These are phyloP conservation scores for Gallinago paraguaiae DNA, from an alignment of 2,113 vertebrate species.

Conservation along the genomic window DNA sequence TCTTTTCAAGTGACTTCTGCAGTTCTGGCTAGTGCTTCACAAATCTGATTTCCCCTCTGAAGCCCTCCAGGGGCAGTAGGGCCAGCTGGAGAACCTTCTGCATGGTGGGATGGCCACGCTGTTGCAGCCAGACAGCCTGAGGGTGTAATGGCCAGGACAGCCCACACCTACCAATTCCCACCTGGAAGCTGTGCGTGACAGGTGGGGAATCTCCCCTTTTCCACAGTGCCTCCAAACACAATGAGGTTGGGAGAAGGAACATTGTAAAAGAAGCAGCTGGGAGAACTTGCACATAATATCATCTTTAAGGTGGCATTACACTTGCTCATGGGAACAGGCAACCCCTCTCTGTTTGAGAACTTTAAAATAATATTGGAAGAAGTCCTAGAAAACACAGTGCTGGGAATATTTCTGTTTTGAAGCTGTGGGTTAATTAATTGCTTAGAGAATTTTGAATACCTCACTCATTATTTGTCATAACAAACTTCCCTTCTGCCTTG, in stretches of 20 bases:
- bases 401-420: neutral
- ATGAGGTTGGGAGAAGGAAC: neutral
- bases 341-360: neutral
- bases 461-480: neutral
- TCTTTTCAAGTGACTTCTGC: neutral
- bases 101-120: neutral
- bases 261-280: neutral
- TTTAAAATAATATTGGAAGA: neutral
- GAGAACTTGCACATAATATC: neutral
- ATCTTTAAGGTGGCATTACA: neutral
- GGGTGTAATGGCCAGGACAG: neutral
- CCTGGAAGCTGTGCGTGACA: neutral
- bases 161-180: rapidly evolving
- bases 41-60: neutral
- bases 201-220: neutral
- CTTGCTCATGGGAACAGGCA: neutral
- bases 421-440: neutral
- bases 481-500: neutral
- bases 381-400: neutral
- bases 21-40: neutral
- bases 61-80: neutral
- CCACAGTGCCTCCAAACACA: neutral
- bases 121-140: neutral
- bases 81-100: neutral
- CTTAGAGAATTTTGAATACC: neutral